These are phyloP conservation scores for Charanyca ferruginea DNA, from an alignment of 2,888 invertebrate species.

Conservation along the genomic window DNA sequence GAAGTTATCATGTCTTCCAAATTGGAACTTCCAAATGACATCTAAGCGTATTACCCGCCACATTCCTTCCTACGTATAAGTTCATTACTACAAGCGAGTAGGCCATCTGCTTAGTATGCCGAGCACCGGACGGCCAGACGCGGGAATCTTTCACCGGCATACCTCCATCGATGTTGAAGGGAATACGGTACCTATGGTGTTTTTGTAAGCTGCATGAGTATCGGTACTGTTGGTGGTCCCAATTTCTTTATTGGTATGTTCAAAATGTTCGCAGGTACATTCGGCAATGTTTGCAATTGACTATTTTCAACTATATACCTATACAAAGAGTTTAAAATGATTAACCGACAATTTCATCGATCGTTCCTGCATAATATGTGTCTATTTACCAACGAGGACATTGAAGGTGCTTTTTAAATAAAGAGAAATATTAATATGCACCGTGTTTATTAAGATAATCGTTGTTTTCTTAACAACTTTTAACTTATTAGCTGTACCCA, in stretches of 20 bases:
- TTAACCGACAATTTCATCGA: background rate
- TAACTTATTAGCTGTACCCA: too few relatives aligned
- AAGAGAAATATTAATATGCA: background rate
- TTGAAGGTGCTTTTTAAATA: background rate
- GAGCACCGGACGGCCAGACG: constrained; percentile 31
- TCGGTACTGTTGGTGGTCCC: constrained; percentile 22
- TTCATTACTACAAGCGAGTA: constrained; percentile 55
- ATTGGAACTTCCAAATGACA: background rate
- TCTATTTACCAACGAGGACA: background rate
- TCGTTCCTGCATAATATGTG: background rate
- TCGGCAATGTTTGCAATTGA: background rate
- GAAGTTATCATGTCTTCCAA: too few relatives aligned
- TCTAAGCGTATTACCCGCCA: background rate
- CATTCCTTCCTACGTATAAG: constrained; percentile 56
- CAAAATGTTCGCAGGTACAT: background rate
- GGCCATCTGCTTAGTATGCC: constrained; percentile 62
- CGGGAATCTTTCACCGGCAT: constrained; percentile 60
- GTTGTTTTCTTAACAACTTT: too few relatives aligned
- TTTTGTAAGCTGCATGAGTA: constrained; percentile 31
- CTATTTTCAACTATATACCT: too few relatives aligned
- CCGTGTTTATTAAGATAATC: too few relatives aligned
- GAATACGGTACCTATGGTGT: constrained; percentile 44
- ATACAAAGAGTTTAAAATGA: background rate
- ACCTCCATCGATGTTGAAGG: constrained; percentile 42
- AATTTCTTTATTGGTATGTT: constrained; percentile 28